Conservation (phyloP, 2,113 vertebrate genomes). For the Pagrus major region DNA sequence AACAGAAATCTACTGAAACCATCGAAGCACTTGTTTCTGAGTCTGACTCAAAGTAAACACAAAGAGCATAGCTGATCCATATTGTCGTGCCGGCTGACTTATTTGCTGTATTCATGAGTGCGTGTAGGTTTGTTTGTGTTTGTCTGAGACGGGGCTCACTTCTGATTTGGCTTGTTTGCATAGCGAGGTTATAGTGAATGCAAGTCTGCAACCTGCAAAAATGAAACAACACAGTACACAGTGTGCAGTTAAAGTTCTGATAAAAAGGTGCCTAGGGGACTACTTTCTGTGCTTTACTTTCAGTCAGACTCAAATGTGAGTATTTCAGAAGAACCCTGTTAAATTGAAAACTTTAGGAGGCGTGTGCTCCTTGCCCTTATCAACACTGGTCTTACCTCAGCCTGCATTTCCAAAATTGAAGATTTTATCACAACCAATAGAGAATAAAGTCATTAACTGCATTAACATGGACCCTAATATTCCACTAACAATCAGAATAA, state of each 20-base stretch:
- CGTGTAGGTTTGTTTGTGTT: conserved; percentile 1
- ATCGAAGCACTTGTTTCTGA: neutral
- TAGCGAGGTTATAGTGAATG: neutral
- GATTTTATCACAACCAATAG: neutral
- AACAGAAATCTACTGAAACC: neutral
- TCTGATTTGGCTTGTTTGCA: conserved; percentile 6
- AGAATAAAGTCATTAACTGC: too few relatives aligned
- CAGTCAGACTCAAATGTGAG: neutral
- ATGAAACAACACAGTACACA: neutral
- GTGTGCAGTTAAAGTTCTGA: too few relatives aligned
- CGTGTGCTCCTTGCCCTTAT: neutral
- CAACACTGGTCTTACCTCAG: neutral
- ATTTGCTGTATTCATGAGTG: conserved; percentile 9
- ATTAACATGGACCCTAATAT: too few relatives aligned
- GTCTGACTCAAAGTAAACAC: conserved; percentile 17
- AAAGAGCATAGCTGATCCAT: neutral
- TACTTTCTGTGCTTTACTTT: neutral
- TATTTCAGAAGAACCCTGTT: neutral
- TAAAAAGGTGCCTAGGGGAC: too few relatives aligned
- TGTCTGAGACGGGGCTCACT: neutral
- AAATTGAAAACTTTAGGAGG: neutral
- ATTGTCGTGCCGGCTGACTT: neutral
- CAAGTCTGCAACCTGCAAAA: neutral
- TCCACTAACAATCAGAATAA: too few relatives aligned
- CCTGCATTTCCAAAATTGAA: neutral